These are phyloP conservation scores for Grapholita molesta DNA, from an alignment of 1,140 invertebrate species.

Conservation along the genomic window DNA sequence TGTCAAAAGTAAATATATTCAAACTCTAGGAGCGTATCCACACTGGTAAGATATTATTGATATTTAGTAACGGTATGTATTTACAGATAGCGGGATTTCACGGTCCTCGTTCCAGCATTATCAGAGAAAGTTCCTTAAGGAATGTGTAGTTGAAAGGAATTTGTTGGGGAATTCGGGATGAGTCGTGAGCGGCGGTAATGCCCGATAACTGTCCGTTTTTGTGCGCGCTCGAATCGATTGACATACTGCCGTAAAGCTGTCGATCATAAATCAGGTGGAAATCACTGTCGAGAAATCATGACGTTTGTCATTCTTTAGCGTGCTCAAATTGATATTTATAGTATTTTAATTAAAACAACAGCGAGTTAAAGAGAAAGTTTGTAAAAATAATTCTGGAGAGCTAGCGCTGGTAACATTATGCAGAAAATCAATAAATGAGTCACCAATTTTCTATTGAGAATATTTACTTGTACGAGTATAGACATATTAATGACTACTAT, in stretches of 20 bases:
- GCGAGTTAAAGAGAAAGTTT: background rate
- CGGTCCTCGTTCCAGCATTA: slow-evolving; percentile 44
- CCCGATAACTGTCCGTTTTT: background rate
- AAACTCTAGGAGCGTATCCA: background rate
- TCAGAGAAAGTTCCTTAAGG: slow-evolving; percentile 64
- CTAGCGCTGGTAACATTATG: background rate
- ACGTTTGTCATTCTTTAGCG: background rate
- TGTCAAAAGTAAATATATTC: slow-evolving; percentile 43
- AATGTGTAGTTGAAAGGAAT: slow-evolving; percentile 29
- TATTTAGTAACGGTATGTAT: background rate
- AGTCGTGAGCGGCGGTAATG: background rate
- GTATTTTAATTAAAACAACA: background rate
- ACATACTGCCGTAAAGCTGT: background rate
- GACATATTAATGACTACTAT: too few relatives aligned
- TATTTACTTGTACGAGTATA: too few relatives aligned
- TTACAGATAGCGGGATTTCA: slow-evolving; percentile 10
- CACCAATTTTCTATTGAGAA: too few relatives aligned
- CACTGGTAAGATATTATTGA: background rate
- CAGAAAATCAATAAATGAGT: too few relatives aligned
- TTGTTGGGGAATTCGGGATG: background rate
- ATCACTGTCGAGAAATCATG: background rate
- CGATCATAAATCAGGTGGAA: background rate
- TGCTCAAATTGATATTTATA: background rate
- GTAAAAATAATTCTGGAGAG: background rate
- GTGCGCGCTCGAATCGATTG: background rate